A percentile compares a stretch with the other conserved stretches of the same genome.
phyloP scores from a whole-genome alignment of 2,888 invertebrate species.

The Drosophila affinis region DNA sequence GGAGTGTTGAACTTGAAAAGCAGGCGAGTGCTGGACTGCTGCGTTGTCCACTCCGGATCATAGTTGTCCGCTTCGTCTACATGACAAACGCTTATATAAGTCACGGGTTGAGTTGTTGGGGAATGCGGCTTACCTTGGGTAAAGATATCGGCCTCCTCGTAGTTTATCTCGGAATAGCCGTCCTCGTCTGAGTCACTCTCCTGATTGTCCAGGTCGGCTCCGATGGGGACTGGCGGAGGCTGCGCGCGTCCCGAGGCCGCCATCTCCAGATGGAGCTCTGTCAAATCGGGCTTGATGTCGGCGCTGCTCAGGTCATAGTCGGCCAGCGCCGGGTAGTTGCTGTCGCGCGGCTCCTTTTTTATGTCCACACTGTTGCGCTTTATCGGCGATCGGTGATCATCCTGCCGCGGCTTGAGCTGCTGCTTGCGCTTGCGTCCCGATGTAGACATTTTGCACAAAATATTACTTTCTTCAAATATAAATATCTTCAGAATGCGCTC shows the following conservation, averaged over 20 bases:
- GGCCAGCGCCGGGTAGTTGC: constrained; percentile 54
- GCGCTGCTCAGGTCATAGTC: constrained; percentile 56
- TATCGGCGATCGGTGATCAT: constrained; percentile 53
- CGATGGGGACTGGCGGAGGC: constrained; percentile 9
- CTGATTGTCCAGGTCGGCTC: constrained; percentile 55
- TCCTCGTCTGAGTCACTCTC: constrained; percentile 73
- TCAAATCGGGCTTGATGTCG: constrained; percentile 64
- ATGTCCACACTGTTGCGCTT: constrained; percentile 58
- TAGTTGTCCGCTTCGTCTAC: constrained; percentile 59
- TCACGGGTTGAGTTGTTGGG: not conserved
- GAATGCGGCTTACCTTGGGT: constrained; percentile 58
- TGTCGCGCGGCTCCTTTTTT: constrained; percentile 50
- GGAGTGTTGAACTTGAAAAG: constrained; percentile 58
- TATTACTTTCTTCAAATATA: constrained; percentile 6
- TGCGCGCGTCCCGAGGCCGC: not conserved
- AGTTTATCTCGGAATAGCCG: constrained; percentile 67
- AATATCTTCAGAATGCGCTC: constrained; percentile 25
- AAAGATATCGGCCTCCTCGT: constrained; percentile 54
- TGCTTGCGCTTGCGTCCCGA: constrained; percentile 64
- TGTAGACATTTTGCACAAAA: constrained; percentile 43
- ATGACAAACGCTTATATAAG: constrained; percentile 7
- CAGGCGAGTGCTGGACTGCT: constrained; percentile 44
- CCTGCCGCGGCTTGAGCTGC: constrained; percentile 59
- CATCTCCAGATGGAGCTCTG: constrained; percentile 60
- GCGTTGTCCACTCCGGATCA: constrained; percentile 65